Base-by-base conservation (phyloP, 1,140 invertebrate genomes). In the Sesamia nonagrioides region DNA sequence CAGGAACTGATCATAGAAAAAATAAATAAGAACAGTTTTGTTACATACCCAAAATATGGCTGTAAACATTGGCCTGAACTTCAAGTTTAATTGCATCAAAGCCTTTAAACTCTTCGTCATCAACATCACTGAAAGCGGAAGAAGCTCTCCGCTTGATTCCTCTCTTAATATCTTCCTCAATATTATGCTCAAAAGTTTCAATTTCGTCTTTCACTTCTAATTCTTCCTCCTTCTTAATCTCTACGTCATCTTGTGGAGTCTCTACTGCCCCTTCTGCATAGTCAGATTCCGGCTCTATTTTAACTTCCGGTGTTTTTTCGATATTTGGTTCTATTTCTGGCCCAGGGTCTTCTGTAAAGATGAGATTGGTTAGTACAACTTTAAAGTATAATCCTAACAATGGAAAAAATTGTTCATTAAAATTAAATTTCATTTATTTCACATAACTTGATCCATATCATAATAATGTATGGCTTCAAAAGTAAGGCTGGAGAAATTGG, bases 111-210 rank as follows among this genome's bases (percentile, higher is more conserved):
- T 93, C 90, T 50, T 89, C 89, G 60, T 84, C 86, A 2, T 77
- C 84, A n/a, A 71, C 86, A 76, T 93, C 91, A 77, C 89, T 93
- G 52, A 94, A 91, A 2, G 91, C 91, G 9, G 82, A 50, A 0
- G 93, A 94, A 3, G 90, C 91, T 56, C 91, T 87, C 33, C 93
- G 85, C 61, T 94, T 94, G 8, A 86, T 68, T 1, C 91, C 89
- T 79, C 86, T 58, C n/a, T 83, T 84, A 3, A 86, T 79, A 54
- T 82, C 82, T 4, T 35, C 40, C 75, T 42, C 42, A 52, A 48
- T 63, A 50, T 40, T 63, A 45, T 63, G 54, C 21, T 40, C 58
- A 52, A 48, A 50, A 0, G 40, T 63, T 18, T 77, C 68, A 54
- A 68, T 48, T 45, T 68, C 40, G 3, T 66, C 54, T 48, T 60